Evolutionary conservation across 2,797 vertebrate genomes (phyloP).

Genomic region (Apogon hyalosoma): DNA sequence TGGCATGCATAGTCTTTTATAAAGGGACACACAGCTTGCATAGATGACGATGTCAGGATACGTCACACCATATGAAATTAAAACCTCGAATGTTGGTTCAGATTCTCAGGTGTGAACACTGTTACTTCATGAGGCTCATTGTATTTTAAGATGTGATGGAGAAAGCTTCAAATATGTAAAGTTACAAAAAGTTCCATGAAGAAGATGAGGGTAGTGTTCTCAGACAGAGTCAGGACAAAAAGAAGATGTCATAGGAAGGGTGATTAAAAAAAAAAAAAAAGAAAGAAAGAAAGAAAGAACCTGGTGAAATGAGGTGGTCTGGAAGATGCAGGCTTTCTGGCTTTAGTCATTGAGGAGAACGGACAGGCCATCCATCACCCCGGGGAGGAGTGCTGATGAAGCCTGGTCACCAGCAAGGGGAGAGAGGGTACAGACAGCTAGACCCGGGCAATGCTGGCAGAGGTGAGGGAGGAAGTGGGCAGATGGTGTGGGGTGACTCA

Average conservation of each 20-base stretch:
- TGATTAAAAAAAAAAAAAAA: slow-evolving; percentile 42
- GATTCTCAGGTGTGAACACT: no score
- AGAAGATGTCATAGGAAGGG: slow-evolving; percentile 69
- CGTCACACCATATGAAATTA: no score
- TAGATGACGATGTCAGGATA: no score
- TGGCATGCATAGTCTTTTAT: no score
- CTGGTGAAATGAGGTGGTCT: slow-evolving; percentile 74
- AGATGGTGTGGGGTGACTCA: slow-evolving; percentile 84
- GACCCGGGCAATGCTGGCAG: slow-evolving; percentile 72
- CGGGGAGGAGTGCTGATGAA: slow-evolving; percentile 75
- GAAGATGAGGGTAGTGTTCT: no score
- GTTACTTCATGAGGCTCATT: no score
- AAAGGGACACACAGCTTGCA: no score
- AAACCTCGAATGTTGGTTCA: no score
- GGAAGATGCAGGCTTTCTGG: slow-evolving; percentile 57
- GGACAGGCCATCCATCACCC: slow-evolving; percentile 75
- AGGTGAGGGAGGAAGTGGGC: slow-evolving; percentile 78
- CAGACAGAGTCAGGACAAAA: no score
- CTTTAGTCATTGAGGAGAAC: slow-evolving; percentile 73
- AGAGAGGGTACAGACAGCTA: slow-evolving; percentile 67
- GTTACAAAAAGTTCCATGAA: no score
- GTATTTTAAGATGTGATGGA: no score
- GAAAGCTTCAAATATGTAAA: no score
- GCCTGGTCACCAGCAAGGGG: slow-evolving; percentile 67
- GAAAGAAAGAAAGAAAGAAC: slow-evolving; percentile 75